Conservation (phyloP, 2,113 vertebrate genomes). For the Hemiscyllium ocellatum region DNA sequence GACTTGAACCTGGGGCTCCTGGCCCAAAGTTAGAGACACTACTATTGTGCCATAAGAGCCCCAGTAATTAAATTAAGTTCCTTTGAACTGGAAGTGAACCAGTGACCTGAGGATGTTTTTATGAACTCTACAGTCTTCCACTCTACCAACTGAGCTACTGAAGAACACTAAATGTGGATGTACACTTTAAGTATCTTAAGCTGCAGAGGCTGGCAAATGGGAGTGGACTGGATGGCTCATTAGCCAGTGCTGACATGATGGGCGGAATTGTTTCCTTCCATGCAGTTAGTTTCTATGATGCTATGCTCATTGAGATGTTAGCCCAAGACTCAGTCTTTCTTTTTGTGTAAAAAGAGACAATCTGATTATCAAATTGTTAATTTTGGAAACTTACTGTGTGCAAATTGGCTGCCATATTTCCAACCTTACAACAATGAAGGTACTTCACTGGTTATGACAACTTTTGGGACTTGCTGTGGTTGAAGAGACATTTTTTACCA, state of each 20-base stretch:
- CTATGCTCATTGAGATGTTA: background rate
- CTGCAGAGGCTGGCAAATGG: background rate
- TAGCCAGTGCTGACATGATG: background rate
- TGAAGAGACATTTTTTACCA: background rate
- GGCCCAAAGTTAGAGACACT: too few species aligned
- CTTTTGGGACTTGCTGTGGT: background rate
- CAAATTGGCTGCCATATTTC: background rate
- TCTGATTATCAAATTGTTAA: background rate
- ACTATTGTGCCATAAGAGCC: too few species aligned
- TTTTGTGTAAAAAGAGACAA: background rate
- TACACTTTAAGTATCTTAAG: background rate
- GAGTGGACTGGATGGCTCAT: background rate
- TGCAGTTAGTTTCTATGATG: background rate
- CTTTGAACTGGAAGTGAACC: too few species aligned
- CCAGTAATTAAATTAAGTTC: too few species aligned
- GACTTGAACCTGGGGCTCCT: too few species aligned
- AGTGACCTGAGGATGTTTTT: too few species aligned
- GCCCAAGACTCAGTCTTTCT: background rate
- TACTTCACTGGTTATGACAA: background rate
- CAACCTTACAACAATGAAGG: background rate
- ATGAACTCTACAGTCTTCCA: too few species aligned
- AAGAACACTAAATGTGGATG: background rate
- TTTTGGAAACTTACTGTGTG: background rate
- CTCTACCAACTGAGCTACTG: too few species aligned
- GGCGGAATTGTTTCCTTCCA: background rate